phyloP scores from a whole-genome alignment of 2,113 vertebrate species.

The Meriones unguiculatus region DNA sequence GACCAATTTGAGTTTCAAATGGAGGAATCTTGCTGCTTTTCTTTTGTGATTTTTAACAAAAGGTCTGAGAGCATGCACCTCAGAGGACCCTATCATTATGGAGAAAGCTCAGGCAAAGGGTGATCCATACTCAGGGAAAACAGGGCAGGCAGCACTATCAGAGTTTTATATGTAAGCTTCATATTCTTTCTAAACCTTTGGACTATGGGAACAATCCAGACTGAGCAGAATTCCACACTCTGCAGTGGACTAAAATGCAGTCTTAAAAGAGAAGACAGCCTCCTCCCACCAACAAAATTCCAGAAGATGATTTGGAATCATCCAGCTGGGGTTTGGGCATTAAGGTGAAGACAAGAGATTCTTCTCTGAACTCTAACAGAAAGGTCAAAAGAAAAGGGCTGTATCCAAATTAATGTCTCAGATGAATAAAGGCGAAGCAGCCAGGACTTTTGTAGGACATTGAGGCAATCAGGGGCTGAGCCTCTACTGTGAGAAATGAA shows the following conservation, averaged over 20 bases:
- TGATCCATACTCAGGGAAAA: not conserved
- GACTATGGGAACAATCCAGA: slow-evolving; percentile 11
- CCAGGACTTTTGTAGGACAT: slow-evolving; percentile 48
- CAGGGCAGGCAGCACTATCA: not conserved
- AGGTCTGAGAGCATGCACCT: not conserved
- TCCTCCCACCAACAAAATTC: slow-evolving; percentile 57
- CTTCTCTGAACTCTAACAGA: slow-evolving; percentile 59
- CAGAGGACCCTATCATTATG: not conserved
- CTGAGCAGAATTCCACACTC: not conserved
- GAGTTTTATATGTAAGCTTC: not conserved
- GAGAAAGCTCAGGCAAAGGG: not conserved
- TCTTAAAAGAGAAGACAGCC: slow-evolving; percentile 26
- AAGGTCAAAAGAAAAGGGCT: slow-evolving; percentile 54
- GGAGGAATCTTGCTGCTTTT: not conserved
- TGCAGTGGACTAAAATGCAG: slow-evolving; percentile 28
- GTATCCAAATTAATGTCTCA: slow-evolving; percentile 56
- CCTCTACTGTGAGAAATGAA: slow-evolving; percentile 59
- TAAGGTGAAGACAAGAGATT: slow-evolving; percentile 58
- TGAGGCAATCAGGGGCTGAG: slow-evolving; percentile 61
- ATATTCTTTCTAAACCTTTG: not conserved
- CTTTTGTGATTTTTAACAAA: slow-evolving; percentile 46
- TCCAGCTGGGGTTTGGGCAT: slow-evolving; percentile 33
- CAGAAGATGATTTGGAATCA: slow-evolving; percentile 63
- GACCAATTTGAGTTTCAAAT: slow-evolving; percentile 6
- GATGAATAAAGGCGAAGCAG: slow-evolving; percentile 66